These are phyloP conservation scores for Tribolium madens DNA, from an alignment of 1,140 invertebrate genomes.

Conservation along the genomic window DNA sequence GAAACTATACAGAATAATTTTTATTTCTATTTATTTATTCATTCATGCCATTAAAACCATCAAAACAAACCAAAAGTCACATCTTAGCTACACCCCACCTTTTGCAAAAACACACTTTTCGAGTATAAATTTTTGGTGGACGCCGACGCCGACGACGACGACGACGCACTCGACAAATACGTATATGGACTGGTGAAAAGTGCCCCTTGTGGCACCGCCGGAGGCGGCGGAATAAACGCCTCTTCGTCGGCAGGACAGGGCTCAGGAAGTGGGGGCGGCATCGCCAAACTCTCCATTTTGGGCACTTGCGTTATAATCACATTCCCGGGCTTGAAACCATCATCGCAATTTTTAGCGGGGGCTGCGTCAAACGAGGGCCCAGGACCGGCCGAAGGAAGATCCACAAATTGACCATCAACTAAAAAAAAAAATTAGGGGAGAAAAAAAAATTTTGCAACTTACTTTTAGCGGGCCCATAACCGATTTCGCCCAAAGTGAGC, in stretches of 20 bases:
- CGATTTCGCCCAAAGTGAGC: conserved; percentile 56
- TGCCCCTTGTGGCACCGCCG: not conserved
- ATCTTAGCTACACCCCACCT: conserved; percentile 3
- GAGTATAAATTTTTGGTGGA: not conserved
- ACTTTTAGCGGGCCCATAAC: conserved; percentile 57
- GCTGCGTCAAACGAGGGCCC: not conserved
- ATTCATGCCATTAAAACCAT: too few relatives aligned
- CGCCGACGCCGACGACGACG: not conserved
- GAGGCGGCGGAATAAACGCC: conserved; percentile 1
- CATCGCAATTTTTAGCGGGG: conserved; percentile 8
- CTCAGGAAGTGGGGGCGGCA: conserved; percentile 32
- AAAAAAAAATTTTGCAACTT: conserved; percentile 28
- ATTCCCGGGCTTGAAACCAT: conserved; percentile 52
- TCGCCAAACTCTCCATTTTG: conserved; percentile 16
- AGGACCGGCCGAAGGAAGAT: not conserved
- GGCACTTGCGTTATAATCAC: conserved; percentile 47
- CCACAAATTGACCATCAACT: conserved; percentile 16
- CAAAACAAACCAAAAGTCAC: not conserved
- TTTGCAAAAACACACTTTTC: conserved; percentile 6
- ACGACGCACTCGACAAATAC: conserved; percentile 10
- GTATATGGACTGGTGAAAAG: conserved; percentile 8
- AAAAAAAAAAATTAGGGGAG: not conserved
- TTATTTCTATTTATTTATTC: not conserved
- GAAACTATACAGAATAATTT: not conserved
- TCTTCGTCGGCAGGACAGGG: conserved; percentile 24